phyloP scores from a whole-genome alignment of 2,797 vertebrate species.

The Gymnoscopelus braueri region DNA sequence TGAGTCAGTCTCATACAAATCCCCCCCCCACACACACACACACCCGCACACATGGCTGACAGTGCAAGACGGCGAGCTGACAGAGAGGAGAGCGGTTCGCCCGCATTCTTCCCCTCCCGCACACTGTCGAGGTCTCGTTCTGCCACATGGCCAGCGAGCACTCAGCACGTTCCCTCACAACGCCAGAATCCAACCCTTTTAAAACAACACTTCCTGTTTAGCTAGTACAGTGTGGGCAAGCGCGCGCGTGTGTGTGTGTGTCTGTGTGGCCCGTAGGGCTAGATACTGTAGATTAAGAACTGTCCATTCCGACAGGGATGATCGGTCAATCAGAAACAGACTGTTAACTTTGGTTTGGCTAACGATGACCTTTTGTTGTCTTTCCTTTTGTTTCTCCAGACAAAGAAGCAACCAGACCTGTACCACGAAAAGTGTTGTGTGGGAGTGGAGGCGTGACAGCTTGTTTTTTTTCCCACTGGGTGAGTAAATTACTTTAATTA shows the following conservation, averaged over 20 bases:
- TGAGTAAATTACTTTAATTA: constrained; percentile 58
- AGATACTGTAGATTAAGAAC: too few relatives aligned
- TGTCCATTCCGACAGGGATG: neutral
- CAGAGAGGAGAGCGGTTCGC: constrained; percentile 59
- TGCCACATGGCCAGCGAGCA: constrained; percentile 48
- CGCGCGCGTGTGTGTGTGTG: neutral
- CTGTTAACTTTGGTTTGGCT: constrained; percentile 30
- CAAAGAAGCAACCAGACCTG: constrained; percentile 15
- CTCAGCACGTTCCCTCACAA: constrained; percentile 57
- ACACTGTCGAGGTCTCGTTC: constrained; percentile 47
- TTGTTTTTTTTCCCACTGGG: constrained; percentile 44
- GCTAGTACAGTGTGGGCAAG: constrained; percentile 3
- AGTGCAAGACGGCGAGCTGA: constrained; percentile 58
- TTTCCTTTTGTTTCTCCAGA: constrained; percentile 47
- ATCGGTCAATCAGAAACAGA: neutral
- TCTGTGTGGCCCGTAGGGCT: too few relatives aligned
- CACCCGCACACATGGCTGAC: constrained; percentile 46
- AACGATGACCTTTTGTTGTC: constrained; percentile 25
- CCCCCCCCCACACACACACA: neutral
- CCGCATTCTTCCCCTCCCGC: constrained; percentile 66
- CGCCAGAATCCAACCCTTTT: constrained; percentile 61
- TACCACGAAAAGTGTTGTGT: constrained; percentile 38
- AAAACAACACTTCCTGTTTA: constrained; percentile 64
- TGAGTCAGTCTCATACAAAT: neutral
- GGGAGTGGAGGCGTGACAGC: constrained; percentile 32